Conservation (phyloP, 1,140 invertebrate species). For the Drosophila leontia region DNA sequence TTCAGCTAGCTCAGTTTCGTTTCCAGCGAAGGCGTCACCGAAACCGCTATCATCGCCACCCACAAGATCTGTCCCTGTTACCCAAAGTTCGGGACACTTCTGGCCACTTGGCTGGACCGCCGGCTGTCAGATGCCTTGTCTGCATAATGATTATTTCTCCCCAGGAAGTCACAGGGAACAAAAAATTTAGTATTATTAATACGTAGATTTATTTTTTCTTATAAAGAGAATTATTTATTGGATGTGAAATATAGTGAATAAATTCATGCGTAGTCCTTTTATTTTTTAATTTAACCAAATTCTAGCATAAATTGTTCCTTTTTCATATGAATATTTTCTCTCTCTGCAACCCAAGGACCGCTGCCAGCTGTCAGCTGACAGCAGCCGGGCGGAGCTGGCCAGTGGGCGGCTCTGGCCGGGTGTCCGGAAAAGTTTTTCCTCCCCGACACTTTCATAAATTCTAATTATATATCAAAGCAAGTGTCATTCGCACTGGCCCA, state of each 20-base stretch:
- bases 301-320: not conserved
- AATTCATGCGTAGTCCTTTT: not conserved
- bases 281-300: too few species aligned
- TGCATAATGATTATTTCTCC: conserved; percentile 39
- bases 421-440: conserved; percentile 49
- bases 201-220: not conserved
- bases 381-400: not conserved
- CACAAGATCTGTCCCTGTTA: not conserved
- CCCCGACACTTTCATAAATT: conserved; percentile 73
- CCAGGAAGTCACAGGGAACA: not conserved
- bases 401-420: conserved; percentile 2
- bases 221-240: not conserved
- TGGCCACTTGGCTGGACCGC: conserved; percentile 30
- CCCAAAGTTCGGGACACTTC: conserved; percentile 22
- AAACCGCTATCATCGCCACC: not conserved
- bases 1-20: conserved; percentile 18
- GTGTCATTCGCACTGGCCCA: conserved; percentile 53
- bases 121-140: conserved; percentile 28
- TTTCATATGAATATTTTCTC: not conserved
- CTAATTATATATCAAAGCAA: conserved; percentile 72
- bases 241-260: too few species aligned
- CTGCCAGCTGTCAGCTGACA: conserved; percentile 8
- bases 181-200: not conserved
- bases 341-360: not conserved
- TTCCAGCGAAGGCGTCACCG: conserved; percentile 4